These are phyloP conservation scores for Philhelius pedissequus DNA, from an alignment of 2,888 invertebrate species.

Conservation along the genomic window DNA sequence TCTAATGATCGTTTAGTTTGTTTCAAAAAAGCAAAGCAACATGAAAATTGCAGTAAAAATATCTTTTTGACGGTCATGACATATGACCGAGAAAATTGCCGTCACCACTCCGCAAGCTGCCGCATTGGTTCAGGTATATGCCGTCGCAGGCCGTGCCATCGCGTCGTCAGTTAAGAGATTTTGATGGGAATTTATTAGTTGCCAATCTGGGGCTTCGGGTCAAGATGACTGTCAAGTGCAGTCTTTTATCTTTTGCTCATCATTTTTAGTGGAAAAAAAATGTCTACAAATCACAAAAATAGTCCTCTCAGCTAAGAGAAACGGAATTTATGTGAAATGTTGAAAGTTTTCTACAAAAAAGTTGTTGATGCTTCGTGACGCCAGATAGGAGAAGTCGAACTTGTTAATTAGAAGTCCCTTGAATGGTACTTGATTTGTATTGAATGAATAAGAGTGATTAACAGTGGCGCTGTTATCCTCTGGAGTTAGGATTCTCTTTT, in stretches of 20 bases:
- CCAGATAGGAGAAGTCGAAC: not conserved
- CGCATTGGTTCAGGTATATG: not conserved
- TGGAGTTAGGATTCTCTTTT: no score
- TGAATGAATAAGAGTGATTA: not conserved
- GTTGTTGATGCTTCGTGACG: conserved; percentile 6
- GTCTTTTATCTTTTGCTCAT: not conserved
- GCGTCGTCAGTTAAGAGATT: conserved; percentile 3
- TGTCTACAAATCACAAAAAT: not conserved
- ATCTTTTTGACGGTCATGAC: conserved; percentile 56
- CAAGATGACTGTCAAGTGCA: conserved; percentile 49
- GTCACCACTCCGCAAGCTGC: not conserved
- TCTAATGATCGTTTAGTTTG: conserved; percentile 42
- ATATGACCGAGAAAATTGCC: conserved; percentile 48
- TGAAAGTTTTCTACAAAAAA: conserved; percentile 21
- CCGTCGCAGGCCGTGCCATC: not conserved
- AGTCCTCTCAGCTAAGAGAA: not conserved
- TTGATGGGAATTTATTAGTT: conserved; percentile 46
- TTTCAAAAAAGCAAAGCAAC: not conserved
- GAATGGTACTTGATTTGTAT: not conserved
- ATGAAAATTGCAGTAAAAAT: not conserved
- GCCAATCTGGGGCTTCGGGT: conserved; percentile 56
- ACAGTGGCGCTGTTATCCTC: no score
- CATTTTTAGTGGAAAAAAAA: not conserved
- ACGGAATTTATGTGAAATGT: conserved; percentile 21
- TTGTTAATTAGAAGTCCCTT: not conserved